Evolutionary conservation across 2,888 invertebrate genomes (phyloP).

Genomic region (Horisme vitalbata): DNA sequence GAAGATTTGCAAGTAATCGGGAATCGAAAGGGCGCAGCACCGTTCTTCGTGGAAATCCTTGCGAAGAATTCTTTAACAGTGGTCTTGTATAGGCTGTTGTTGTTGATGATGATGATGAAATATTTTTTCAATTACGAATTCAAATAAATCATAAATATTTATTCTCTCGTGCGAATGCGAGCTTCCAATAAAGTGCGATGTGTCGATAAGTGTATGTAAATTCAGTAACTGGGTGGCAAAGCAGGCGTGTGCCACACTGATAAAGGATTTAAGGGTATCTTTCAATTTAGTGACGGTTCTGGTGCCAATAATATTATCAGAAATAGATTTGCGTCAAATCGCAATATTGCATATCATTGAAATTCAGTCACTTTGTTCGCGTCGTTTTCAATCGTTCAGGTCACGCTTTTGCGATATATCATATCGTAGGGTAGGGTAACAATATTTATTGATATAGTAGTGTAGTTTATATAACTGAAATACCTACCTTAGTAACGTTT

Average conservation of each 20-base stretch:
- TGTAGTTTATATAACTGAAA: background rate
- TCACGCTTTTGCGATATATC: conserved; percentile 30
- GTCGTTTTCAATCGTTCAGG: conserved; percentile 25
- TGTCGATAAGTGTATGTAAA: conserved; percentile 65
- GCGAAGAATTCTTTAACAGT: too few relatives aligned
- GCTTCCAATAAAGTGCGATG: conserved; percentile 51
- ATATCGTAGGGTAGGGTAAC: conserved; percentile 19
- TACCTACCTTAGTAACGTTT: too few relatives aligned
- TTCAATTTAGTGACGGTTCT: conserved; percentile 54
- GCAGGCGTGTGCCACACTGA: conserved; percentile 60
- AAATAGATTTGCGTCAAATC: conserved; percentile 39
- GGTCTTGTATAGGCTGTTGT: too few relatives aligned
- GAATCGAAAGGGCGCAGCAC: too few relatives aligned
- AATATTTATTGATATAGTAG: conserved; percentile 1
- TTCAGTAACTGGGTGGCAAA: conserved; percentile 49
- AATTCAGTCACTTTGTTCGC: conserved; percentile 24
- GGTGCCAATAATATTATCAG: conserved; percentile 50
- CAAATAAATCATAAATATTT: conserved; percentile 47
- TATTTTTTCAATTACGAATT: conserved; percentile 18
- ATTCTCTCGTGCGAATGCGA: conserved; percentile 42
- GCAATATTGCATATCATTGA: conserved; percentile 29
- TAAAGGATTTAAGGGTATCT: conserved; percentile 67
- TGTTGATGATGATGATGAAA: too few relatives aligned
- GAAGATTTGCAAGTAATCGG: too few relatives aligned
- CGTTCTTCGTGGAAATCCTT: too few relatives aligned